Conservation (phyloP, 1,140 invertebrate species). For the Drosophila persimilis region DNA sequence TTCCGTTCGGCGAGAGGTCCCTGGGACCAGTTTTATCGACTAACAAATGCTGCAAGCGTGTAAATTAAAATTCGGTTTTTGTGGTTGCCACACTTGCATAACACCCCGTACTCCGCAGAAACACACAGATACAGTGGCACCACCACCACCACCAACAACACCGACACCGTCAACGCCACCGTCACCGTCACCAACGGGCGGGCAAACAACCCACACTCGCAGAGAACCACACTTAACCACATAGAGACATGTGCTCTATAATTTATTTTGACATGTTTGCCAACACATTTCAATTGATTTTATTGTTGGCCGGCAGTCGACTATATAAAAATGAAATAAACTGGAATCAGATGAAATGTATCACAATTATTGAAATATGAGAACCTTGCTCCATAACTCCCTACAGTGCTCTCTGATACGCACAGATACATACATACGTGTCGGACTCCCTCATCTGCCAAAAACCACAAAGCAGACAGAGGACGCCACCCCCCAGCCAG, state of each 20-base stretch:
- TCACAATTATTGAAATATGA: constrained; percentile 80
- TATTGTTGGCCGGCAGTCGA: constrained; percentile 58
- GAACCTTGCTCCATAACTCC: constrained; percentile 37
- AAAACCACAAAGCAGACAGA: constrained; percentile 69
- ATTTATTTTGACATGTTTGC: constrained; percentile 83
- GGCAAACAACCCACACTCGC: constrained; percentile 52
- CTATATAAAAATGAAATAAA: constrained; percentile 51
- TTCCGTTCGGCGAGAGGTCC: constrained; percentile 17
- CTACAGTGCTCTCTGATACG: not conserved
- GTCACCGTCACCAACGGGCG: constrained; percentile 11
- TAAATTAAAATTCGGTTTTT: constrained; percentile 82
- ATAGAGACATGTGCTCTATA: constrained; percentile 69
- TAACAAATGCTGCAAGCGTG: constrained; percentile 77
- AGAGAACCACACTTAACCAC: constrained; percentile 35
- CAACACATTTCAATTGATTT: constrained; percentile 83
- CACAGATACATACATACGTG: constrained; percentile 2
- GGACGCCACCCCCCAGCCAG: not conserved
- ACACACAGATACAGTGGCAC: constrained; percentile 16
- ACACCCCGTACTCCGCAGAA: constrained; percentile 46
- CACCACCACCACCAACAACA: constrained; percentile 30
- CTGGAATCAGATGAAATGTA: constrained; percentile 69
- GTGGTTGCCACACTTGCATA: constrained; percentile 79
- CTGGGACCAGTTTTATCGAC: constrained; percentile 47
- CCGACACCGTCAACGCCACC: no score
- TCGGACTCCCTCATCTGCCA: not conserved